A percentile compares a stretch with the other conserved stretches of the same genome.
Conservation (phyloP, 1,140 invertebrate genomes). For the Berghia stephanieae region DNA sequence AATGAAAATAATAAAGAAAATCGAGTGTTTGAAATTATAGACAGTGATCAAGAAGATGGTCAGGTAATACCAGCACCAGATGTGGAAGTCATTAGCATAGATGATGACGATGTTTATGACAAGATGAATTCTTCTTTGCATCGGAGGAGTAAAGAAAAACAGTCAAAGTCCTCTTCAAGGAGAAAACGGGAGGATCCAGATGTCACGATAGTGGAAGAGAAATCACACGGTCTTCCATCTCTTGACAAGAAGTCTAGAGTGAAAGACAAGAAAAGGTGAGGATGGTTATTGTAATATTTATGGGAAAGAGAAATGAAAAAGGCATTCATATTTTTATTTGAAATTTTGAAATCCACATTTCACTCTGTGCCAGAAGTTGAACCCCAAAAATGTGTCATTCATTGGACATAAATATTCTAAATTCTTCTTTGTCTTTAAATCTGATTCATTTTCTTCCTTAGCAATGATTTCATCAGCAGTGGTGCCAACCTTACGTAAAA, state of each 20-base stretch:
- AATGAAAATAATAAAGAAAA: conserved; percentile 14
- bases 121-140: background rate
- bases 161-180: conserved; percentile 22
- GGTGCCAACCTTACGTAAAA: no score
- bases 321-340: no score
- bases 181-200: conserved; percentile 34
- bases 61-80: background rate
- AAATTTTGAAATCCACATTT: no score
- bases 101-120: conserved; percentile 31
- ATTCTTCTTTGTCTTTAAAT: no score
- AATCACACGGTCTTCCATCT: conserved; percentile 6
- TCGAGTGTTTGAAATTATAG: conserved; percentile 25
- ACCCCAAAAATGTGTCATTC: no score
- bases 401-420: no score
- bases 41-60: conserved; percentile 30
- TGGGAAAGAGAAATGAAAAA: no score
- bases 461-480: no score
- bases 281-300: conserved; percentile 11
- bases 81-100: conserved; percentile 34
- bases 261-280: conserved; percentile 36
- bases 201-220: conserved; percentile 24
- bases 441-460: no score
- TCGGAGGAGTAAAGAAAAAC: background rate
- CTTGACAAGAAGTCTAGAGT: conserved; percentile 21
- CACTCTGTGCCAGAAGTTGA: no score